Conservation (phyloP, 1,140 invertebrate species). For the Microvelia longipes region DNA sequence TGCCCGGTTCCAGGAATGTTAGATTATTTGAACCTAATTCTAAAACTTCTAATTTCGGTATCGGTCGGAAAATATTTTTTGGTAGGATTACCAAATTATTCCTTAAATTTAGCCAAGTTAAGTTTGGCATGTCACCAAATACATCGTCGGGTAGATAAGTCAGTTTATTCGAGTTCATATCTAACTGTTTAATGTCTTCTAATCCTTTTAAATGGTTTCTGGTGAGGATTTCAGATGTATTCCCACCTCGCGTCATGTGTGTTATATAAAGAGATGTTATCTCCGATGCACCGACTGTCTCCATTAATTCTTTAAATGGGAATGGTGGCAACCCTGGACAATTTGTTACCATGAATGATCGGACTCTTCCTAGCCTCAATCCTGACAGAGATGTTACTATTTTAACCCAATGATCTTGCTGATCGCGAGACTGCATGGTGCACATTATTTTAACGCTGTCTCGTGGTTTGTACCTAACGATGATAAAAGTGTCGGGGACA, state of each 20-base stretch:
- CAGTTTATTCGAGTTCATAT: constrained; percentile 34
- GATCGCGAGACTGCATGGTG: background rate
- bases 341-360: background rate
- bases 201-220: constrained; percentile 37
- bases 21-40: constrained; percentile 45
- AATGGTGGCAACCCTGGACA: background rate
- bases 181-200: constrained; percentile 31
- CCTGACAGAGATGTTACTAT: background rate
- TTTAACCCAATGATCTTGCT: background rate
- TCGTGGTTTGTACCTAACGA: background rate
- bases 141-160: constrained; percentile 39
- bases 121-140: constrained; percentile 37
- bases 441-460: background rate
- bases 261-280: background rate
- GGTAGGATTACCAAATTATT: constrained; percentile 35
- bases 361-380: background rate
- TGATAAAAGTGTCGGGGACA: background rate
- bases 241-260: constrained; percentile 32
- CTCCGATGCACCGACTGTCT: background rate
- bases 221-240: constrained; percentile 33
- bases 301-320: background rate
- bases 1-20: constrained; percentile 35
- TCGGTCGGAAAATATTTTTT: constrained; percentile 22
- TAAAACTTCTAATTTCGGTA: constrained; percentile 38
- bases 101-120: constrained; percentile 40